Conservation (phyloP, 2,113 vertebrate genomes). For the Scopus umbretta region DNA sequence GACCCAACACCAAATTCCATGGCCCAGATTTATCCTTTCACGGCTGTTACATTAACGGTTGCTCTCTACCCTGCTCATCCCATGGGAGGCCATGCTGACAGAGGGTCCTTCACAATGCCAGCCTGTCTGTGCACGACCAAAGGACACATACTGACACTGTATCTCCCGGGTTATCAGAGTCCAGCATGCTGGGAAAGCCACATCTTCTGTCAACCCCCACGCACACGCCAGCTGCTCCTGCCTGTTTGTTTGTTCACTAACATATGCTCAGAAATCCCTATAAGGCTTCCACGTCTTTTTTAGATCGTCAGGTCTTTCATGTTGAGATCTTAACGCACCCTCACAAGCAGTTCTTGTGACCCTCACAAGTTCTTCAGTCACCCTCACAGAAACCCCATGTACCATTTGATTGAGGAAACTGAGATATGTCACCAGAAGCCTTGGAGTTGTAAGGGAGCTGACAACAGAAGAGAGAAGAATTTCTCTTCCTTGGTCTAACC, state of each 20-base stretch:
- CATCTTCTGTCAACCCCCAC: neutral
- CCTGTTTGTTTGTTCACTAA: neutral
- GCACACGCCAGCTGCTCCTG: slow-evolving; percentile 27
- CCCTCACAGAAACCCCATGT: neutral
- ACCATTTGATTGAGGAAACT: neutral
- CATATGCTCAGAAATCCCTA: neutral
- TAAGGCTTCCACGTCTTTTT: neutral
- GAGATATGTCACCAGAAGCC: neutral
- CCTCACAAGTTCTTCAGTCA: neutral
- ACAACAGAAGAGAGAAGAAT: neutral
- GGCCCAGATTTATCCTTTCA: neutral
- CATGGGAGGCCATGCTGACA: neutral
- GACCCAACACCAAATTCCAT: neutral
- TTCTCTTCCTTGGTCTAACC: neutral
- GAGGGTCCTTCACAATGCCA: neutral
- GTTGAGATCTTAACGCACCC: neutral
- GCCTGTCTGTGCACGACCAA: neutral
- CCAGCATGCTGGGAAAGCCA: slow-evolving; percentile 12
- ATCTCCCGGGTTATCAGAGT: neutral
- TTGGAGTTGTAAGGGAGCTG: neutral
- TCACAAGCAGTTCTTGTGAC: neutral
- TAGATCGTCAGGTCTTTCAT: neutral
- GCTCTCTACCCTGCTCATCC: neutral
- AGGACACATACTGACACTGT: neutral
- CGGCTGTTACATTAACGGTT: neutral